Conservation (phyloP, 2,888 invertebrate species). For the Leptopilina drosophilae region DNA sequence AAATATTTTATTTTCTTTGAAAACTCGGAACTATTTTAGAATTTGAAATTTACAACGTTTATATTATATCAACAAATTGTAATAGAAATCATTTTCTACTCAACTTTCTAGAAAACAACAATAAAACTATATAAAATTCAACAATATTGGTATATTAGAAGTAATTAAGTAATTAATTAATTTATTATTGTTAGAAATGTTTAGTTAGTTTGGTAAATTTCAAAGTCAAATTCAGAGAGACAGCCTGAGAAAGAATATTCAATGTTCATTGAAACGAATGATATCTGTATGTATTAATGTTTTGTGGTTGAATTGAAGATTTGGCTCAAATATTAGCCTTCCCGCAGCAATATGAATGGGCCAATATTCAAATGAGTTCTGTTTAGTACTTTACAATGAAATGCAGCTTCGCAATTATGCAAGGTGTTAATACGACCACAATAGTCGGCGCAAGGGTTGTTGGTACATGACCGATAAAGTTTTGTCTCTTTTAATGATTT, state of each 20-base stretch:
- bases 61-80: no score
- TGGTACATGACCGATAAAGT: constrained; percentile 57
- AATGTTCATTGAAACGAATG: constrained; percentile 45
- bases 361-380: constrained; percentile 74
- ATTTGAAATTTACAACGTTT: no score
- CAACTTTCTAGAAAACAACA: no score
- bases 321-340: constrained; percentile 57
- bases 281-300: constrained; percentile 40
- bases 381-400: constrained; percentile 70
- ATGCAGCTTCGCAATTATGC: constrained; percentile 71
- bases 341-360: constrained; percentile 62
- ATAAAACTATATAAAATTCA: no score
- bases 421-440: constrained; percentile 76
- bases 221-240: constrained; percentile 48
- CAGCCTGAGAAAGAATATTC: constrained; percentile 55
- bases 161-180: no score
- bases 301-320: constrained; percentile 33
- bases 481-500: constrained; percentile 35
- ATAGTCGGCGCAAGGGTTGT: constrained; percentile 64
- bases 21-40: no score
- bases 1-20: no score
- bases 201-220: not conserved
- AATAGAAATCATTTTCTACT: no score
- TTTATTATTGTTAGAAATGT: no score
- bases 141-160: no score